A percentile compares a stretch with the other conserved stretches of the same genome.
phyloP scores from a whole-genome alignment of 1,140 invertebrate species.

The Drosophila santomea region DNA sequence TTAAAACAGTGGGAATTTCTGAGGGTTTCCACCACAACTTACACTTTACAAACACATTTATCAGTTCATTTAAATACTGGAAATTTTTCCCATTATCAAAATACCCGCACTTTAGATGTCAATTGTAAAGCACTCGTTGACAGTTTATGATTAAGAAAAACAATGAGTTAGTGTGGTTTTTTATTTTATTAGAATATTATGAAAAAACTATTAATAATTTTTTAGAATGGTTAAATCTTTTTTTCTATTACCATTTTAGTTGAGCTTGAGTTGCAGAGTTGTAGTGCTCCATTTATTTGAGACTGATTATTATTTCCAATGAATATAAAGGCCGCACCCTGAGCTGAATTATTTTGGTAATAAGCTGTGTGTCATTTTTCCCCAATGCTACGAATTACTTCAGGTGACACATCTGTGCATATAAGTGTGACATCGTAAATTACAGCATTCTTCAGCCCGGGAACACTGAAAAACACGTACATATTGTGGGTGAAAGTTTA shows the following conservation, averaged over 20 bases:
- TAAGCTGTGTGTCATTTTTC: conserved; percentile 2
- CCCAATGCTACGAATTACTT: conserved; percentile 1
- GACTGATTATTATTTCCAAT: no score
- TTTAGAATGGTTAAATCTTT: no score
- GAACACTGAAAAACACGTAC: conserved; percentile 56
- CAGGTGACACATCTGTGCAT: conserved; percentile 75
- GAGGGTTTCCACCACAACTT: no score
- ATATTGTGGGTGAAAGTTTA: conserved; percentile 3
- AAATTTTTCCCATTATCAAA: conserved; percentile 3
- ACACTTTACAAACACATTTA: conserved; percentile 1
- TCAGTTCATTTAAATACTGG: conserved; percentile 7
- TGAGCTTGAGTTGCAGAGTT: no score
- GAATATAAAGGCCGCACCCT: background rate
- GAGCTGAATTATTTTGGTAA: background rate
- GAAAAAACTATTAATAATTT: no score
- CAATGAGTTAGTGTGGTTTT: background rate
- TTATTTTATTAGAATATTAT: no score
- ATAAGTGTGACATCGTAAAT: conserved; percentile 68
- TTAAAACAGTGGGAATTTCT: no score
- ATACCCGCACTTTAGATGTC: background rate
- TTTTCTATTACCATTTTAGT: no score
- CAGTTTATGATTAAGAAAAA: background rate
- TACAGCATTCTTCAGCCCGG: conserved; percentile 64
- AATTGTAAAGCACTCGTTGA: background rate
- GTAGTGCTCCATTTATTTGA: no score